A percentile compares a stretch with the other conserved stretches of the same genome.
Conservation (phyloP, 1,140 invertebrate species). For the Atta colombica region DNA sequence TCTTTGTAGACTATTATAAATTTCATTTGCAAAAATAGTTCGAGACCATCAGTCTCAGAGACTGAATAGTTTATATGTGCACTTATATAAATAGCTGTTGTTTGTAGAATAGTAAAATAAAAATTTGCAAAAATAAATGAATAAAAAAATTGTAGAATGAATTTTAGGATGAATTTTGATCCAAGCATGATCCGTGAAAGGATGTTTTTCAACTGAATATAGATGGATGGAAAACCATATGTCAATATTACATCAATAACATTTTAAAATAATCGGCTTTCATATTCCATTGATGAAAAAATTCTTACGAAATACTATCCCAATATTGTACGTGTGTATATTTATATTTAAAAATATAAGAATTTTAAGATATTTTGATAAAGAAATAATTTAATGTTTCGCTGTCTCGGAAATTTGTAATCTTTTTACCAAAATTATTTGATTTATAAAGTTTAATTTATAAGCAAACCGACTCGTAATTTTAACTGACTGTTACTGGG, state of each 20-base stretch:
- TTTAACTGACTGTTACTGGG: not conserved
- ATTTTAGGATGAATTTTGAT: not conserved
- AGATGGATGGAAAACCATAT: not conserved
- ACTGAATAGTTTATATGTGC: not conserved
- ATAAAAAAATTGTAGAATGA: not conserved
- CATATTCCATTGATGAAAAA: slow-evolving; percentile 6
- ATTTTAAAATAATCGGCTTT: slow-evolving; percentile 29
- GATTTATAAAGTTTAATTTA: not conserved
- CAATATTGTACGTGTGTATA: not conserved
- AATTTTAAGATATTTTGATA: not conserved
- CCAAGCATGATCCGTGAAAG: not conserved
- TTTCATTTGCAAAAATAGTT: slow-evolving; percentile 29
- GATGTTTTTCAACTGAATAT: not conserved
- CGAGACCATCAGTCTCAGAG: not conserved
- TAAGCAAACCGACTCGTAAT: not conserved
- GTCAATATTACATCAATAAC: slow-evolving; percentile 1
- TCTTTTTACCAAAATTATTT: not conserved
- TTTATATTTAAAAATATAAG: not conserved
- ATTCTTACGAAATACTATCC: not conserved
- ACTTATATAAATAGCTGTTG: not conserved
- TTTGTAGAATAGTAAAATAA: slow-evolving; percentile 21
- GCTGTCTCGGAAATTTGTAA: not conserved
- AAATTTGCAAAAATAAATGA: not conserved
- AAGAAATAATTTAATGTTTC: not conserved
- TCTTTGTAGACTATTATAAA: not conserved